Evolutionary conservation across 2,797 vertebrate species (phyloP), one percentile per base, ranked within the genome.

Genomic region (Amblyraja radiata): DNA sequence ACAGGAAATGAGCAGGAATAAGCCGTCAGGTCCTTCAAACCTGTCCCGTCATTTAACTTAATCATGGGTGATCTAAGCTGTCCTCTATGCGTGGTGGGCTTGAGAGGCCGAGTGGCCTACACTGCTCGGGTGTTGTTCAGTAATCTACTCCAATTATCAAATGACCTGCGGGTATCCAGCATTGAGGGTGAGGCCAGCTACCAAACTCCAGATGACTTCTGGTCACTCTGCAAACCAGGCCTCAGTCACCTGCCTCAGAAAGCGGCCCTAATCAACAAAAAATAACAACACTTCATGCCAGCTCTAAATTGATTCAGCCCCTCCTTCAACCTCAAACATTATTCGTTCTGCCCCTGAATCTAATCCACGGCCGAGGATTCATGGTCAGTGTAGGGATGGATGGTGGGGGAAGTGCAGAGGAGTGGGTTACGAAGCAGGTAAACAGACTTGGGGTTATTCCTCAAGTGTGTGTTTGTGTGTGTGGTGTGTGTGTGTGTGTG

Each of bases 401-500:
- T 3, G 28, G n/a, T n/a, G 5, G 25, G 54, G n/a, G 32, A 14
- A 14, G 13, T 14, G 14, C 32, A 36, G 16, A 58, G 54, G 25
- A 84, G 83, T 3, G 58, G 83, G 10, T 86, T 88, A 36, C 36
- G n/a, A 54, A 39, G 36, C 71, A 91, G 71, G 90, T 92, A 92
- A 92, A 92, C 68, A 54, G 39, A 58, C 36, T 8, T 36, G 6
- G 39, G 90, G 76, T 92, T 92, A 92, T 71, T 58, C 90, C 90
- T 18, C 39, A 25, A 14, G 79, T 92, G 90, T 88, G 84, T 88
- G 61, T 54, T 54, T 54, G 46, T 54, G 46, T 54, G 46, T 54
- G 46, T 54, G 46, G 46, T 54, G 32, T n/a, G n/a, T n/a, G n/a
- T n/a, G n/a, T n/a, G 32, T 32, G 79, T 92, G 90, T 88, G 84